phyloP scores from a whole-genome alignment of 92 coral and sea anemone genomes.

The Epizoanthus rinbou region DNA sequence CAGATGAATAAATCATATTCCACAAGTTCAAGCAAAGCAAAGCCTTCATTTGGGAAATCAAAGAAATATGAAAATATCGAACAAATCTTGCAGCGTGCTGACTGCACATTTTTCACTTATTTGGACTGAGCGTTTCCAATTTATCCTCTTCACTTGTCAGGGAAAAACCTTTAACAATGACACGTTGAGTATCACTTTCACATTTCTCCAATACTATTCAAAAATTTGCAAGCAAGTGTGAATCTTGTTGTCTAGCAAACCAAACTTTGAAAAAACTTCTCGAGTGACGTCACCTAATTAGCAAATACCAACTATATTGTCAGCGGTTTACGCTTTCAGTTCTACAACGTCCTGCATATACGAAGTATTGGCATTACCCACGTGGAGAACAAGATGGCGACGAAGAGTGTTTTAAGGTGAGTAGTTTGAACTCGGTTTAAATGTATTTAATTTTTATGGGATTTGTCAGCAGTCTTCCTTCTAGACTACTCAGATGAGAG shows the following conservation, averaged over 20 bases:
- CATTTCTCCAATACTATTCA: background rate
- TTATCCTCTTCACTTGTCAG: background rate
- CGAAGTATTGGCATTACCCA: constrained; percentile 2
- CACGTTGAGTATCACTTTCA: background rate
- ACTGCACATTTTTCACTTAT: too few species aligned
- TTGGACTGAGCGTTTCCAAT: background rate
- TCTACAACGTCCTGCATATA: constrained; percentile 19
- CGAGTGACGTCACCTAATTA: constrained; percentile 9
- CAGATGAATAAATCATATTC: background rate
- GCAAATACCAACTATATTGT: background rate
- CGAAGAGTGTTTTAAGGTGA: constrained; percentile 8
- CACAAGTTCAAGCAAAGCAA: background rate
- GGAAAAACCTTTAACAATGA: background rate
- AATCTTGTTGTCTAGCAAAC: background rate
- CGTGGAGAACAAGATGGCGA: constrained; percentile 40
- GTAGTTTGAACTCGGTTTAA: background rate
- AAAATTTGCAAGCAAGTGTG: constrained; percentile 7
- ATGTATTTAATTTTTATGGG: background rate
- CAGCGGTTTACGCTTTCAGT: constrained; percentile 23
- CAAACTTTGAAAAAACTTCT: too few species aligned
- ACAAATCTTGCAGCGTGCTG: too few species aligned
- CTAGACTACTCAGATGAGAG: too few species aligned
- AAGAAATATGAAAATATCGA: too few species aligned
- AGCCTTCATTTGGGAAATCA: too few species aligned
- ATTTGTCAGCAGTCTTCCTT: too few species aligned